Evolutionary conservation across 2,888 invertebrate species (phyloP).

Genomic region (Hydropsyche betteni): DNA sequence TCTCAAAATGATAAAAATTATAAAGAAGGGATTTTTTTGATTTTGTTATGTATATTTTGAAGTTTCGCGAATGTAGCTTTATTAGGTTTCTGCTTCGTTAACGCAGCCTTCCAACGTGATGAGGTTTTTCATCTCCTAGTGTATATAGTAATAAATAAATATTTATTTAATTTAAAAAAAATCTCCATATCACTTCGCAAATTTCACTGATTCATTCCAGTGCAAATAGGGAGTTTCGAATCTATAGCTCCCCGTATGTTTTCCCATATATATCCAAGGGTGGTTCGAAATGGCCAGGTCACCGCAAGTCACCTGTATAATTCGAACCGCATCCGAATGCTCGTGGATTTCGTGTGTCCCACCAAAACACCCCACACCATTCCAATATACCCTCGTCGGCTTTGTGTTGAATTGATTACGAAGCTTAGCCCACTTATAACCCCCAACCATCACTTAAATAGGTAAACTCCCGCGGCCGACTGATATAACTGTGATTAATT

Average conservation of each 20-base stretch:
- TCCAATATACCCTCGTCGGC: conserved; percentile 23
- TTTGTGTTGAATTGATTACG: conserved; percentile 38
- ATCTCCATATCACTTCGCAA: too few species aligned
- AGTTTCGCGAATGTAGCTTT: too few species aligned
- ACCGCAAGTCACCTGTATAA: conserved; percentile 38
- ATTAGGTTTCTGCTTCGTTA: too few species aligned
- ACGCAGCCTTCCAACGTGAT: too few species aligned
- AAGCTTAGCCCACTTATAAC: conserved; percentile 36
- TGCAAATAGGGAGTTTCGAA: too few species aligned
- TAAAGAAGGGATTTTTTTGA: too few species aligned
- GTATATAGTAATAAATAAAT: not conserved
- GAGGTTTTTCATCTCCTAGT: not conserved
- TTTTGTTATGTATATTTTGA: too few species aligned
- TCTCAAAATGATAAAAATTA: too few species aligned
- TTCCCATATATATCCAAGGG: not conserved
- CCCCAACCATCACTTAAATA: conserved; percentile 38
- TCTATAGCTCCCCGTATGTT: too few species aligned
- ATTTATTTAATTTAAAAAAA: not conserved
- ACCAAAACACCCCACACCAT: conserved; percentile 1
- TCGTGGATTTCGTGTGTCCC: conserved; percentile 8
- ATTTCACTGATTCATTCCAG: too few species aligned
- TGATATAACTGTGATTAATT: conserved; percentile 31
- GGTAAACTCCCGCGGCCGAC: conserved; percentile 25
- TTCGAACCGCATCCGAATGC: conserved; percentile 24
- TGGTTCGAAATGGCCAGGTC: conserved; percentile 32